Evolutionary conservation across 2,888 invertebrate genomes (phyloP).

Genomic region (Drosophila rellima): DNA sequence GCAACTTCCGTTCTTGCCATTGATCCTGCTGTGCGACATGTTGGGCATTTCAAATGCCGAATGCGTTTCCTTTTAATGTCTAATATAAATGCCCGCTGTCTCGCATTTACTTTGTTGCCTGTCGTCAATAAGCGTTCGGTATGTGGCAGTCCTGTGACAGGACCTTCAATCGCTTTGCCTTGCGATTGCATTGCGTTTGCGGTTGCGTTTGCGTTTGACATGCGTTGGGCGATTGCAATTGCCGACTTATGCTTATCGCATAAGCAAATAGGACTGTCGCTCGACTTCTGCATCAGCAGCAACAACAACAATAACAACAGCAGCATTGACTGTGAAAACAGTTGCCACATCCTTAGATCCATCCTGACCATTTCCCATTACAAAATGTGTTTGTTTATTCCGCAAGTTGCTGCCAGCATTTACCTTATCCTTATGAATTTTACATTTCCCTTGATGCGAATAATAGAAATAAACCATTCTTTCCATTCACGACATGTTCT

Average conservation of each 20-base stretch:
- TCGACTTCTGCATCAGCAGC: slow-evolving; percentile 5
- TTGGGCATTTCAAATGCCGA: slow-evolving; percentile 71
- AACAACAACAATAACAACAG: slow-evolving; percentile 1
- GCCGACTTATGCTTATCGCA: slow-evolving; percentile 66
- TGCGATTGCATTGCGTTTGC: slow-evolving; percentile 36
- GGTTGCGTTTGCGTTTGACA: slow-evolving; percentile 51
- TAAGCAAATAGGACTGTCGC: slow-evolving; percentile 67
- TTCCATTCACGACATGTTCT: neutral
- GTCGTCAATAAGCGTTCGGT: slow-evolving; percentile 48
- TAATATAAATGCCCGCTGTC: slow-evolving; percentile 77
- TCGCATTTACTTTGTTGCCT: slow-evolving; percentile 62
- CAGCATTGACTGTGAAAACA: slow-evolving; percentile 9
- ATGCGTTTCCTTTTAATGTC: slow-evolving; percentile 72
- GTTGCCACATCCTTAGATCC: slow-evolving; percentile 42
- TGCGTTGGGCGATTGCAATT: slow-evolving; percentile 51
- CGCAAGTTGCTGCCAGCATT: slow-evolving; percentile 41
- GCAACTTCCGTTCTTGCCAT: slow-evolving; percentile 21
- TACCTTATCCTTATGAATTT: slow-evolving; percentile 36
- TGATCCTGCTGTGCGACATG: slow-evolving; percentile 55
- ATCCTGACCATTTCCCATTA: slow-evolving; percentile 25
- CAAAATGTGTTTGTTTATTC: slow-evolving; percentile 36
- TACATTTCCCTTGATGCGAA: slow-evolving; percentile 16
- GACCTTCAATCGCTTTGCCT: slow-evolving; percentile 13
- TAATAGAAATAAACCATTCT: slow-evolving; percentile 18
- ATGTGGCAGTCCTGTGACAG: slow-evolving; percentile 47